A percentile compares a stretch with the other conserved stretches of the same genome.
Conservation (phyloP, 1,140 invertebrate species). For the Leguminivora glycinivorella region DNA sequence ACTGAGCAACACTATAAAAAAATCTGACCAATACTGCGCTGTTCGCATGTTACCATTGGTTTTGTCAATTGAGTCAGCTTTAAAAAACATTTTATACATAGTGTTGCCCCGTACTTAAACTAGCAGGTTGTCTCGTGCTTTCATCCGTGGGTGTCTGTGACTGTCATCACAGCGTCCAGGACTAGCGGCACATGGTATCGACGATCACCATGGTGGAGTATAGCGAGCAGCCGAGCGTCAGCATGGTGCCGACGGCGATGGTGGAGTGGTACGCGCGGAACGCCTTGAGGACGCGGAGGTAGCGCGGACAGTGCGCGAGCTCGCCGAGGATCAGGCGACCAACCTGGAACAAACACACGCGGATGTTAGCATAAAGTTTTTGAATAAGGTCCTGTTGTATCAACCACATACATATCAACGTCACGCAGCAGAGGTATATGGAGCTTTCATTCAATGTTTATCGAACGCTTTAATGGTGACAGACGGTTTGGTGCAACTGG, state of each 20-base stretch:
- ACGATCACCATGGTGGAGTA: constrained; percentile 74
- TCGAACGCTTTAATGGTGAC: too few relatives aligned
- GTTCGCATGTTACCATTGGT: too few relatives aligned
- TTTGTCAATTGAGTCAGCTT: too few relatives aligned
- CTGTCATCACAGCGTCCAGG: constrained; percentile 10
- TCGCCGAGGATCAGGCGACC: constrained; percentile 83
- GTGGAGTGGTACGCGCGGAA: constrained; percentile 85
- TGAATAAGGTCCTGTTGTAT: background rate
- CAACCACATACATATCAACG: too few relatives aligned
- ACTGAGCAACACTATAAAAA: too few relatives aligned
- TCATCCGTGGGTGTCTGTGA: background rate
- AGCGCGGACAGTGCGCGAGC: constrained; percentile 84
- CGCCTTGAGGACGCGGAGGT: constrained; percentile 82
- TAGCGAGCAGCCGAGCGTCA: constrained; percentile 83
- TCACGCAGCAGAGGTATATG: too few relatives aligned
- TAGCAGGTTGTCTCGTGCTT: background rate
- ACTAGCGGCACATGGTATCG: constrained; percentile 67
- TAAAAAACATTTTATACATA: too few relatives aligned
- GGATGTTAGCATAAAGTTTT: constrained; percentile 17
- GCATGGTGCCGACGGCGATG: constrained; percentile 86
- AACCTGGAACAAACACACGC: constrained; percentile 68
- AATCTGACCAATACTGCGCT: too few relatives aligned
- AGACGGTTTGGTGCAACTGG: too few relatives aligned
- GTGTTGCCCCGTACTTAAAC: too few relatives aligned
- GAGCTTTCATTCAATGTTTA: too few relatives aligned